Base-by-base conservation (phyloP, 1,140 invertebrate species). In the Protaetia brevitarsis region DNA sequence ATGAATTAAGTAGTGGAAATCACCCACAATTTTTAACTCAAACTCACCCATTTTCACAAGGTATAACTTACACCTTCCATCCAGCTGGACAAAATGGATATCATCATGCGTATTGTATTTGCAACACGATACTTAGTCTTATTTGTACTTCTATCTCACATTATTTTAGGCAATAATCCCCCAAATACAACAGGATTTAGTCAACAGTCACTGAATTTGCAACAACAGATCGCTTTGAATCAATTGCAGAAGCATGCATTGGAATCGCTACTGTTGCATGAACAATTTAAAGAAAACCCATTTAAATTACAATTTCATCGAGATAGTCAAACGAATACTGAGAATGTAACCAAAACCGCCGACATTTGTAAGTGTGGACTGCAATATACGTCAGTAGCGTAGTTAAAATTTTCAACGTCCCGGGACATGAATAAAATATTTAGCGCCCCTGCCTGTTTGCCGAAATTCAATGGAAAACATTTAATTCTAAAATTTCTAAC, bases 191-290 rank as follows among this genome's bases (percentile, higher is more conserved):
- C 31, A 34, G 7, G n/a, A 7, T 34, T 34, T 34, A n/a, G 26
- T 34, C 64, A 58, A 1, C 64, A 59, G 26, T 34, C 27, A 19
- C 10, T 59, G 28, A 65, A 13, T 5, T 51, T 65, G 7, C 56
- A 65, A 36, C 64, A 65, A 59, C 64, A 65, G 21, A 65, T 65
- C 6, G 64, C 64, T 23, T 29, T 65, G 11, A 65, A 65, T 21
- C 30, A 58, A 13, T 10, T 65, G 2, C 36, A 65, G 26, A 58
- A 65, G 16, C 29, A 65, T n/a, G 64, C 34, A 3, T 36, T 65
- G 21, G 64, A 65, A 34, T 10, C 30, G 2, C 58, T 65, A 57
- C 56, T 65, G 3, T 36, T 65, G 11, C 56, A 65, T 8, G 56
- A 65, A 59, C 29, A 58, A 11, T 59, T 59, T 13, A 65, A 56